These are phyloP conservation scores for Ephydatia muelleri DNA, from an alignment of 37 sponge, comb jelly and placozoan species.

Conservation along the genomic window DNA sequence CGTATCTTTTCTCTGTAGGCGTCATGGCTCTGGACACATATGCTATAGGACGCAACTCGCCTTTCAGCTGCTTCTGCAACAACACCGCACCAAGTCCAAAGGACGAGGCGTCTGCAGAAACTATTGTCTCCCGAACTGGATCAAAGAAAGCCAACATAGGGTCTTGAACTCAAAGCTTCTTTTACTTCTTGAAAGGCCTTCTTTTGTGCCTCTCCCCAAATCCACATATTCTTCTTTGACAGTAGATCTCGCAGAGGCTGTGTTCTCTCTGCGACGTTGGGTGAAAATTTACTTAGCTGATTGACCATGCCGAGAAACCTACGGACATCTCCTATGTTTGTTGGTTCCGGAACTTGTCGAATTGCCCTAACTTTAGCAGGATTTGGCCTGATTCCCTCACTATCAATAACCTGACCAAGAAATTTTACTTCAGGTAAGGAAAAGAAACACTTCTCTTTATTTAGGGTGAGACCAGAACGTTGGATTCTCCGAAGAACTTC, in stretches of 20 bases:
- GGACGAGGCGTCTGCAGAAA: no score
- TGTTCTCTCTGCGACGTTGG: no score
- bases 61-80: not conserved
- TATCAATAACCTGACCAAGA: constrained; percentile 2
- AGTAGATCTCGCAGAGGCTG: no score
- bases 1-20: no score
- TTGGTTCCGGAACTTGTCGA: not conserved
- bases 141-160: constrained; percentile 8
- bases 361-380: constrained; percentile 4
- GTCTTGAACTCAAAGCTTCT: not conserved
- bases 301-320: not conserved
- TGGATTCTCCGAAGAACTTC: not conserved
- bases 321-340: not conserved
- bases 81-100: no score
- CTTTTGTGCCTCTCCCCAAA: not conserved
- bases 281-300: no score
- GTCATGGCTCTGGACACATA: constrained; percentile 23
- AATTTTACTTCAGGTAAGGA: not conserved
- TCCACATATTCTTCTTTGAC: no score
- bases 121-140: not conserved
- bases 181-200: not conserved
- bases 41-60: not conserved
- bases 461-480: not conserved
- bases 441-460: constrained; percentile 10
- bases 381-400: not conserved